Conservation (phyloP, 2,797 vertebrate species). For the Odontamblyopus rebecca region DNA sequence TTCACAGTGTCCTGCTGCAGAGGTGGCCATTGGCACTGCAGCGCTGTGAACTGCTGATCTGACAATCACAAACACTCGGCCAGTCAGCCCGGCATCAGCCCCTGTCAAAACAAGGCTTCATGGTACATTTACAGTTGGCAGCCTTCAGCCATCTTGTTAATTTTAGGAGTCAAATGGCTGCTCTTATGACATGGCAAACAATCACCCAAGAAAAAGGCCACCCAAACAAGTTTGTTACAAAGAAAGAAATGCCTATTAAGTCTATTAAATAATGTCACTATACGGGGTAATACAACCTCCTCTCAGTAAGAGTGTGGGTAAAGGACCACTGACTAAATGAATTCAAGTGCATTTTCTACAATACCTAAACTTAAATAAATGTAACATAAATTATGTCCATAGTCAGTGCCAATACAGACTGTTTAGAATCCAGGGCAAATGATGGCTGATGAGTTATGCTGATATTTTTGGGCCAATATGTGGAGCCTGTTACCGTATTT, state of each 20-base stretch:
- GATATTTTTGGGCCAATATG: too few relatives aligned
- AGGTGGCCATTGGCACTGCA: conserved; percentile 45
- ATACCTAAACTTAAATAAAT: background rate
- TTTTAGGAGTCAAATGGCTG: conserved; percentile 11
- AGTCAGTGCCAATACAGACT: too few relatives aligned
- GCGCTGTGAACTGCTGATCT: conserved; percentile 38
- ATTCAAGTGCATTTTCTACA: background rate
- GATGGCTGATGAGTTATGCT: too few relatives aligned
- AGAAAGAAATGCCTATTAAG: background rate
- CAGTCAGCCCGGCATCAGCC: conserved; percentile 7
- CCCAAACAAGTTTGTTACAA: background rate
- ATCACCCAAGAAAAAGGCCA: background rate
- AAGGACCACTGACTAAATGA: background rate
- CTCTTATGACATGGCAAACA: conserved; percentile 26
- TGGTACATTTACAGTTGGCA: conserved; percentile 6
- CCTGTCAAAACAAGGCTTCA: conserved; percentile 23
- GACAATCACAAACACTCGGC: conserved; percentile 35
- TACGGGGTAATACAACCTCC: background rate
- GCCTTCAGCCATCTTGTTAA: conserved; percentile 3
- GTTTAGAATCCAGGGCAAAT: too few relatives aligned
- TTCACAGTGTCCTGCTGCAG: conserved; percentile 71
- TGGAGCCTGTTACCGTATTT: too few relatives aligned
- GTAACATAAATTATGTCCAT: background rate
- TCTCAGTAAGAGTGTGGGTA: background rate
- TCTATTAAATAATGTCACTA: background rate